Conservation (phyloP, 2,888 invertebrate species). For the Cenopis cana region DNA sequence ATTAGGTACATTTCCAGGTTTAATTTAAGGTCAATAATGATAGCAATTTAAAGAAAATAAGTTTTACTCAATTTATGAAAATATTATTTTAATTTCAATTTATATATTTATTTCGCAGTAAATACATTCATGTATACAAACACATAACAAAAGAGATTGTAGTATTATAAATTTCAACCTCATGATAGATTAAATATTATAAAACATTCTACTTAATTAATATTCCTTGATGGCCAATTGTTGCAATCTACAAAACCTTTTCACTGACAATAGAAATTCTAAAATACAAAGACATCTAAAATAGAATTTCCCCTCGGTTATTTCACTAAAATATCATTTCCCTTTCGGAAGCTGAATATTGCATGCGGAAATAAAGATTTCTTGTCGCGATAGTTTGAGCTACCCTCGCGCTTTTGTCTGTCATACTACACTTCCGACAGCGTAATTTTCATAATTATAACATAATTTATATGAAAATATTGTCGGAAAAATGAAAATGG, state of each 20-base stretch:
- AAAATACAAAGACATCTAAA: constrained; percentile 1
- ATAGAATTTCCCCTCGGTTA: constrained; percentile 15
- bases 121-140: too few species aligned
- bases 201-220: too few species aligned
- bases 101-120: too few species aligned
- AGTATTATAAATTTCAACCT: too few species aligned
- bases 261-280: neutral
- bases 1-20: constrained; percentile 16
- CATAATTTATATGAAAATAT: constrained; percentile 47
- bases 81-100: too few species aligned
- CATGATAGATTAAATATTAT: too few species aligned
- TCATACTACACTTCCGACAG: constrained; percentile 52
- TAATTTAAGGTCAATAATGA: constrained; percentile 14
- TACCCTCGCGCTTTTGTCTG: constrained; percentile 47
- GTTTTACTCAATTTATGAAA: too few species aligned
- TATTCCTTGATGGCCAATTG: too few species aligned
- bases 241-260: too few species aligned
- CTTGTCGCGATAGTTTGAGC: constrained; percentile 56
- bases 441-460: constrained; percentile 64
- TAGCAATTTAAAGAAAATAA: neutral
- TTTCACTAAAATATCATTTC: constrained; percentile 40
- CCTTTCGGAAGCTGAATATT: constrained; percentile 55
- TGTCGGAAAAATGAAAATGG: too few species aligned
- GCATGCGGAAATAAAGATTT: constrained; percentile 57
- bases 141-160: too few species aligned